These are phyloP conservation scores for Thelaira solivaga DNA, from an alignment of 2,888 invertebrate genomes.

Conservation along the genomic window DNA sequence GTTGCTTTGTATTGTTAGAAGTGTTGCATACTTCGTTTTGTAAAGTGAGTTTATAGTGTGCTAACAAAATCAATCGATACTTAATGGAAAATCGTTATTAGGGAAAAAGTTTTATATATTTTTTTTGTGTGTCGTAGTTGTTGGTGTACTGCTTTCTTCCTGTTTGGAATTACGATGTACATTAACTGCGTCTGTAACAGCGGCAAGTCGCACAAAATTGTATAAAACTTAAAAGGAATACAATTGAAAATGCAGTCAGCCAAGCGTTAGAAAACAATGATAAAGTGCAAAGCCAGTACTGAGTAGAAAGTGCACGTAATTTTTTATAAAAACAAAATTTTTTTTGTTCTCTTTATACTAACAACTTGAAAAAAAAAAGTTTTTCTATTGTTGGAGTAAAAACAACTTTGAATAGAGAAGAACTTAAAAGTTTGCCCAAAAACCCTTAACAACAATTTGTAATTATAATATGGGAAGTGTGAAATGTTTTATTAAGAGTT, in stretches of 20 bases:
- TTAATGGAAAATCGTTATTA: slow-evolving; percentile 78
- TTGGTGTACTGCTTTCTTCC: slow-evolving; percentile 13
- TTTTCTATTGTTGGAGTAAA: slow-evolving; percentile 49
- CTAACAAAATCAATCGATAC: slow-evolving; percentile 76
- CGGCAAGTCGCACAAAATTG: slow-evolving; percentile 55
- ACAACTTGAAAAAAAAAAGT: slow-evolving; percentile 48
- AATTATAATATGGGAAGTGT: slow-evolving; percentile 72
- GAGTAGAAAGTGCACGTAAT: slow-evolving; percentile 56
- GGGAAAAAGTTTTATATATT: slow-evolving; percentile 72
- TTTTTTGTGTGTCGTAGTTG: slow-evolving; percentile 20
- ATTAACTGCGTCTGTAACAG: slow-evolving; percentile 29
- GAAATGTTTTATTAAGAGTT: slow-evolving; percentile 51
- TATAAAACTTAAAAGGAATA: slow-evolving; percentile 65
- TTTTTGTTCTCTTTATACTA: neutral
- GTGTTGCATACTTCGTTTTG: slow-evolving; percentile 54
- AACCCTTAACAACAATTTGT: slow-evolving; percentile 68
- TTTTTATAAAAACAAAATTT: slow-evolving; percentile 39
- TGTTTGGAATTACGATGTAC: slow-evolving; percentile 16
- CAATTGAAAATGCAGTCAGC: slow-evolving; percentile 71
- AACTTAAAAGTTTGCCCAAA: slow-evolving; percentile 59
- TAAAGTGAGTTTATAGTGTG: slow-evolving; percentile 65
- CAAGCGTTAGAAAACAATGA: slow-evolving; percentile 73
- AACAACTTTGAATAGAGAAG: slow-evolving; percentile 33
- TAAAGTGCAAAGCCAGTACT: slow-evolving; percentile 68
- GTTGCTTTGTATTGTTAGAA: slow-evolving; percentile 53